Conservation (phyloP, 2,888 invertebrate genomes). For the Lasioglossum lativentre region DNA sequence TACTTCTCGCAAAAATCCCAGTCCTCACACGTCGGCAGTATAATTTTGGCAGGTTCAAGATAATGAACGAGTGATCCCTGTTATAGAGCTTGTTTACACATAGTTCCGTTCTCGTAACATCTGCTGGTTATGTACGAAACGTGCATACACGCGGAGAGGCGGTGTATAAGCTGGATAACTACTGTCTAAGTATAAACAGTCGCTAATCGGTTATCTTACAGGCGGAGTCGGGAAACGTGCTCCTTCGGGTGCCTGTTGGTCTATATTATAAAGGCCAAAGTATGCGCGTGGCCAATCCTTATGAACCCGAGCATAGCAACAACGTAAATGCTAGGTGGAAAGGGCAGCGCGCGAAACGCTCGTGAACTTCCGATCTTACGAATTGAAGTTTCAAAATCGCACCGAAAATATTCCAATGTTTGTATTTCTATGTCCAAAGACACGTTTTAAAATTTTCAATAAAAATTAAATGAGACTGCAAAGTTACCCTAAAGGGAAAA, state of each 20-base stretch:
- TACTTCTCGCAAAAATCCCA: background rate
- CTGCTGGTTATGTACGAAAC: background rate
- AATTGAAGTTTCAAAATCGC: background rate
- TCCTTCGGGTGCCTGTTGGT: background rate
- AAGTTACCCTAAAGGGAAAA: background rate
- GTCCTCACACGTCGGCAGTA: no score
- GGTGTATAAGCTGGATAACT: background rate
- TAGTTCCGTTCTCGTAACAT: background rate
- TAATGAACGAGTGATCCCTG: background rate
- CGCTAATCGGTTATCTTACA: conserved; percentile 9
- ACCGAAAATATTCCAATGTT: background rate
- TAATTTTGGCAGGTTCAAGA: background rate
- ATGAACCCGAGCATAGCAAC: background rate
- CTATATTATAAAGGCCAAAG: conserved; percentile 13
- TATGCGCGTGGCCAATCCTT: background rate
- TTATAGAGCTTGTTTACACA: background rate
- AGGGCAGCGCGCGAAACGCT: background rate
- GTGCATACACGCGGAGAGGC: background rate
- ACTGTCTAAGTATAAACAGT: background rate
- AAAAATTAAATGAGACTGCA: background rate
- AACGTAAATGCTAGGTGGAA: background rate
- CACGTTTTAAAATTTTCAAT: background rate
- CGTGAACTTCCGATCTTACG: background rate
- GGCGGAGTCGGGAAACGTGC: background rate
- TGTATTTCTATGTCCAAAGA: background rate